Base-by-base conservation (phyloP, 2,797 vertebrate genomes). In the Threskiornis aethiopicus region DNA sequence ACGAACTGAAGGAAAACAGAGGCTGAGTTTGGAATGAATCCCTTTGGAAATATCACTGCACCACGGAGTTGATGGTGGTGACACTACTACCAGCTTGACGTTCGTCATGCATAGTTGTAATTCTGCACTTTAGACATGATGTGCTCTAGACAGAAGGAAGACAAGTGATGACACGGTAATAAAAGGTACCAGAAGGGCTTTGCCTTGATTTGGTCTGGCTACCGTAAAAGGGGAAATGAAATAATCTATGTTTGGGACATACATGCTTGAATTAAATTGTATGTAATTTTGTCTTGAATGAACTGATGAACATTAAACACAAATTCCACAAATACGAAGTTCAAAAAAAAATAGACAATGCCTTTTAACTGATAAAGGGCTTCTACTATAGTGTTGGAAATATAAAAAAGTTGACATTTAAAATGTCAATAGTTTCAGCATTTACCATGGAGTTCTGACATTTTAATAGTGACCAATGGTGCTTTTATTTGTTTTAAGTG, bases 391-490 rank as follows among this genome's bases (percentile, higher is more conserved):
- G 8, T 42, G n/a, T 47, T 93, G 42, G 66, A 65, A 87, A 76
- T 84, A 87, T 24, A 57, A 77, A 75, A 58, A 65, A 80, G 37
- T 71, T 89, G 80, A 80, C 58, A 84, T 96, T 96, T 92, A 31
- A 91, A 87, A 93, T 69, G 39, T 90, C 87, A 75, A 55, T 90
- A 92, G 20, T 82, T 95, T 90, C 86, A 57, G 35, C 49, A 64
- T 83, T 84, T 90, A 51, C 61, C 49, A 37, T 24, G 41, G 62
- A 95, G 18, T 92, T 96, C 87, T 96, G 94, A 96, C 58, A 91
- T 85, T 92, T 92, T 96, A 94, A 93, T 91, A 83, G 86, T 58
- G 33, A 62, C 49, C 52, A 33, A 35, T 77, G 59, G 37, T 92
- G 54, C 42, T 91, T 95, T 92, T 86, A 49, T 65, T 84, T 84